Conservation (phyloP, 2,113 vertebrate species). For the Petaurus breviceps region DNA sequence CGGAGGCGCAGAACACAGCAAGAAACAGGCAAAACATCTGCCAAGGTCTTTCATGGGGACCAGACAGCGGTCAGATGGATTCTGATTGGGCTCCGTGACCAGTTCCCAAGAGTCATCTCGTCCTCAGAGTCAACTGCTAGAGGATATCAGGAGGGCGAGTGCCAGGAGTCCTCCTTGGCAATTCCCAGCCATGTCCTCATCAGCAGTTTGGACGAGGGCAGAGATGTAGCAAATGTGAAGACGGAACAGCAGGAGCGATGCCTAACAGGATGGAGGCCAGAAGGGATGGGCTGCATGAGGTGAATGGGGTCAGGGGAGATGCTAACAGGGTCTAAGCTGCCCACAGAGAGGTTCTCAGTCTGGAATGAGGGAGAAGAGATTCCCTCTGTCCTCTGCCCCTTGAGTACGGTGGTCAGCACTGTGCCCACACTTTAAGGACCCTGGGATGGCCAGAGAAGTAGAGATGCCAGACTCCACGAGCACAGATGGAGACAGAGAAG, state of each 20-base stretch:
- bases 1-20: neutral
- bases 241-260: neutral
- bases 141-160: neutral
- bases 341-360: neutral
- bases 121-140: neutral
- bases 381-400: neutral
- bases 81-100: too few relatives aligned
- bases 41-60: too few relatives aligned
- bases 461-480: neutral
- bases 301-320: neutral
- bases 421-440: neutral
- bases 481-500: neutral
- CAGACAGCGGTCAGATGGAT: accelerated
- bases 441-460: neutral
- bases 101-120: neutral
- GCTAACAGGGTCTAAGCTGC: neutral
- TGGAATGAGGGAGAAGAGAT: neutral
- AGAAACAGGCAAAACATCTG: too few relatives aligned
- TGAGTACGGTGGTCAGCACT: too few relatives aligned
- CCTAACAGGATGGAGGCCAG: neutral
- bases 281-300: neutral
- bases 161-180: neutral
- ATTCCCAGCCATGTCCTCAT: neutral
- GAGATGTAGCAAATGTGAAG: neutral
- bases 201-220: neutral